These are phyloP conservation scores for Hypomesus transpacificus DNA, from an alignment of 2,113 vertebrate species.

Conservation along the genomic window DNA sequence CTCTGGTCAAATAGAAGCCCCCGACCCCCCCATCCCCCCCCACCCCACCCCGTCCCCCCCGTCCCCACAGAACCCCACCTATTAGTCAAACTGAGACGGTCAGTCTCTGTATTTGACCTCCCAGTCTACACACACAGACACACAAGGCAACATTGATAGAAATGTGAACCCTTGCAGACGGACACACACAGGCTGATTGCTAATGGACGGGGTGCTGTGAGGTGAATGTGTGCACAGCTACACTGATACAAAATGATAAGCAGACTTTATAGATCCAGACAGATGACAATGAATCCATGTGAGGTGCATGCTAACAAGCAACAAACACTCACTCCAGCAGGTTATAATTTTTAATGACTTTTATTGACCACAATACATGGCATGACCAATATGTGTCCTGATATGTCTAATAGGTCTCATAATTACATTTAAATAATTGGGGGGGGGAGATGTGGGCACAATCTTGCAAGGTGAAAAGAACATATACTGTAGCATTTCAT, in stretches of 20 bases:
- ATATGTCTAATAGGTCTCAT: too few relatives aligned
- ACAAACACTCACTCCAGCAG: not conserved
- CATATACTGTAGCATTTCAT: too few relatives aligned
- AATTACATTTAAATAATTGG: too few relatives aligned
- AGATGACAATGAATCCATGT: not conserved
- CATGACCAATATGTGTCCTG: too few relatives aligned
- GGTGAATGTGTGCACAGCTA: conserved; percentile 1
- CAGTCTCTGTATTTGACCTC: conserved; percentile 17
- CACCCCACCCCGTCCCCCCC: not conserved
- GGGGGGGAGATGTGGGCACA: too few relatives aligned
- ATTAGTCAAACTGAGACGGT: conserved; percentile 3
- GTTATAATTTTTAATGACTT: too few relatives aligned
- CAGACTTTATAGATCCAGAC: not conserved
- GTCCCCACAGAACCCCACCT: not conserved
- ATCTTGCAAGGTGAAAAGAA: too few relatives aligned
- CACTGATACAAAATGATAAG: not conserved
- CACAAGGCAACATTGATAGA: not conserved
- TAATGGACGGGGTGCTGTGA: not conserved
- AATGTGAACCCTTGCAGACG: not conserved
- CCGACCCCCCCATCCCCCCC: not conserved
- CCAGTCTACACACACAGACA: not conserved
- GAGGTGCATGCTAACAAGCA: not conserved
- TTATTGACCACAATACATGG: too few relatives aligned
- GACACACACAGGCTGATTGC: not conserved
- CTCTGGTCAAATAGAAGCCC: conserved; percentile 34